phyloP scores from a whole-genome alignment of 2,797 vertebrate species.

The Chromobotia macracanthus region DNA sequence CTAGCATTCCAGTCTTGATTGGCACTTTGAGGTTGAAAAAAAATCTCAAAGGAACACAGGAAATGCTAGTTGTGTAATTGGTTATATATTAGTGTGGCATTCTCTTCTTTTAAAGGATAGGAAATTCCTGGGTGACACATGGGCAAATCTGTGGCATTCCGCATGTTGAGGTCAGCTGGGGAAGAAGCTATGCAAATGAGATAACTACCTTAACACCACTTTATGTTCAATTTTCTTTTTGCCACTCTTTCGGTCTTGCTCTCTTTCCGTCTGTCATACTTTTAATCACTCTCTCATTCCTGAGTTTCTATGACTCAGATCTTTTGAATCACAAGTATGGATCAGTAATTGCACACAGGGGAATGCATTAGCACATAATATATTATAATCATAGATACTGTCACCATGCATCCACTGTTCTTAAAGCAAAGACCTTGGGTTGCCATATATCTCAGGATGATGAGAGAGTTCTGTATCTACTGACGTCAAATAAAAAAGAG shows the following conservation, averaged over 20 bases:
- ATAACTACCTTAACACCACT: conserved; percentile 12
- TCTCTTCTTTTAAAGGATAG: conserved; percentile 75
- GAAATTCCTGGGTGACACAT: conserved; percentile 78
- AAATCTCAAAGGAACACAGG: conserved; percentile 81
- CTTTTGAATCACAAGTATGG: not conserved
- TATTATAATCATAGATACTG: not conserved
- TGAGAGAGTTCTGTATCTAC: not conserved
- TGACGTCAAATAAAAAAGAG: not conserved
- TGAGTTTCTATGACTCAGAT: not conserved
- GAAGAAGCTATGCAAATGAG: conserved; percentile 31
- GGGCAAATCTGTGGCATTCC: conserved; percentile 70
- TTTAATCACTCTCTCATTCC: not conserved
- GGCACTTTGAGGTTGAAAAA: conserved; percentile 80
- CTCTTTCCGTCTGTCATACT: not conserved
- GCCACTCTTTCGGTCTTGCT: conserved; percentile 1
- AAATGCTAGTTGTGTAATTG: conserved; percentile 84
- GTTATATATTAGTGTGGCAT: conserved; percentile 80
- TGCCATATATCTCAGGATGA: not conserved
- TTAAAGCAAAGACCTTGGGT: too few relatives aligned
- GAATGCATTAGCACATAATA: not conserved
- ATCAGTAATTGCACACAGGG: not conserved
- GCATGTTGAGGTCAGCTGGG: conserved; percentile 45
- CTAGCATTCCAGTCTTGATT: conserved; percentile 84
- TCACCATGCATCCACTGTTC: not conserved
- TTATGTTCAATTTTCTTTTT: conserved; percentile 7